phyloP scores from a whole-genome alignment of 2,797 vertebrate species.

The Acipenser transmontanus region DNA sequence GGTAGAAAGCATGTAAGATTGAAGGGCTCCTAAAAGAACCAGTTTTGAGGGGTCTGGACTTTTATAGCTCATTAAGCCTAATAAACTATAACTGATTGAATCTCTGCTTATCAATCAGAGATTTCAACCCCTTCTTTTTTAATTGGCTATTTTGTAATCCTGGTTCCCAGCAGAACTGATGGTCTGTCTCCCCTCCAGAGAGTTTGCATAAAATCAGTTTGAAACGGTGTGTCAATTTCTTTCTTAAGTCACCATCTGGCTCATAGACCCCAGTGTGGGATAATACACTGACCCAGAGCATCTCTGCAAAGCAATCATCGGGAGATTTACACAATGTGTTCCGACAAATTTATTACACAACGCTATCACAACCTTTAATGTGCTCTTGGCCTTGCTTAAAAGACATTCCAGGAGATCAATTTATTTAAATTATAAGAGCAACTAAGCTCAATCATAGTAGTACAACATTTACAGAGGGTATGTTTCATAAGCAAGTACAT shows the following conservation, averaged over 20 bases:
- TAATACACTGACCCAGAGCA: conserved; percentile 75
- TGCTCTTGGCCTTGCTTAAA: conserved; percentile 45
- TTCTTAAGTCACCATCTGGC: conserved; percentile 97
- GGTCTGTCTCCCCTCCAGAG: conserved; percentile 87
- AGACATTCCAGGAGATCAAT: conserved; percentile 9
- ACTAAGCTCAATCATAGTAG: no score
- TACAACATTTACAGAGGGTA: no score
- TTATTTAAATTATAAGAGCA: no score
- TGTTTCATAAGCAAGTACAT: no score
- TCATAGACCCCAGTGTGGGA: conserved; percentile 80
- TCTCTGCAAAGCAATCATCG: conserved; percentile 79
- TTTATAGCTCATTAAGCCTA: conserved; percentile 80
- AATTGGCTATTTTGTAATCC: conserved; percentile 99
- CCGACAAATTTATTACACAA: conserved; percentile 78
- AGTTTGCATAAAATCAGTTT: conserved; percentile 96
- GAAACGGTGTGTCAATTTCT: conserved; percentile 96
- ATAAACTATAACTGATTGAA: conserved; percentile 84
- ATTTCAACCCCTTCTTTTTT: conserved; percentile 90
- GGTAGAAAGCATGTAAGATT: conserved; percentile 52
- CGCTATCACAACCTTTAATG: conserved; percentile 64
- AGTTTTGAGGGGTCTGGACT: conserved; percentile 71
- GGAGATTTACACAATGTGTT: conserved; percentile 73
- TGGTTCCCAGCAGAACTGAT: conserved; percentile 93
- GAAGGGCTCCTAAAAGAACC: conserved; percentile 64
- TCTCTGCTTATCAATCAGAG: conserved; percentile 81